Evolutionary conservation across 2,888 invertebrate species (phyloP), one percentile per base, ranked within the genome.

Genomic region (Hartigia nigra): DNA sequence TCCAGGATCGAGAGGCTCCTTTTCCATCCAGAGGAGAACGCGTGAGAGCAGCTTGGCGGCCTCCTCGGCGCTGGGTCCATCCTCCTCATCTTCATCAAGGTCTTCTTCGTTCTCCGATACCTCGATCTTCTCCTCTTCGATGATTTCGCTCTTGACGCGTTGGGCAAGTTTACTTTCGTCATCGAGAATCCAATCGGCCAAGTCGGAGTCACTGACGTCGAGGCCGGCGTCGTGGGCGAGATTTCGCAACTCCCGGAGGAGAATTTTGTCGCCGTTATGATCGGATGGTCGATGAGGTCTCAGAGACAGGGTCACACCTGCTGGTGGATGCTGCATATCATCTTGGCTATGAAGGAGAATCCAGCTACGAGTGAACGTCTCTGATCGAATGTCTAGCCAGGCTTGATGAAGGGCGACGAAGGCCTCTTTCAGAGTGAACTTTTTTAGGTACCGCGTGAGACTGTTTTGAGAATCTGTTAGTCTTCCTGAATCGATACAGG

Each of bases 21-120:
- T 91, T 83, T 93, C 92, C 92, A 92, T 92, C 93, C 93, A 93
- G 14, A 89, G 84, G 39, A 93, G 89, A 72, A 92, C 92, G 80
- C 91, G 91, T 69, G 91, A 89, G 69, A 93, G 88, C 75, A 92
- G 88, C 76, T 87, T 86, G 69, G 91, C 92, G 12, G 91, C 91
- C 84, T 93, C 92, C 69, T 88, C 86, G 35, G 92, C 91, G 14
- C 88, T 88, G 0, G 92, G 92, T 69, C 85, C 83, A 34, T 83
- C 82, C 12, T 83, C 84, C 76, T 87, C 90, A 14, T 83, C 84
- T 0, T 83, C 85, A 23, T 80, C 83, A 77, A 86, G 84, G 11
- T 85, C 81, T 12, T 82, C 83, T 9, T 84, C 81, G n/a, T 78
- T 74, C 5, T 84, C 85, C 39, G 31, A 12, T 37, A 31, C 37